Evolutionary conservation across 2,113 vertebrate species (phyloP), one percentile per base, ranked within the genome.

Genomic region (Pontoporia blainvillei): DNA sequence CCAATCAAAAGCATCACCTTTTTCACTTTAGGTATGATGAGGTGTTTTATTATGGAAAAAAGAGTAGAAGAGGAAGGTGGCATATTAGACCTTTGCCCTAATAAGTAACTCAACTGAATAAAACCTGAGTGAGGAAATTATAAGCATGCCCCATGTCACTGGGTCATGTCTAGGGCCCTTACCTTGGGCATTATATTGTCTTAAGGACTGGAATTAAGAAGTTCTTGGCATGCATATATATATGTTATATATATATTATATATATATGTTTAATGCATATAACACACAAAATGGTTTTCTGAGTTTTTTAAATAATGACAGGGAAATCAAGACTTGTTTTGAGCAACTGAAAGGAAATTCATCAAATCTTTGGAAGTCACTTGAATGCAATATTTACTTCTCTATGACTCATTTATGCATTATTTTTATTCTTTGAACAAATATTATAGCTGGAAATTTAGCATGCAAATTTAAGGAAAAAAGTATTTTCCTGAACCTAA

Each of bases 91-190:
- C 78, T 94, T 96, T 95, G 78, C 17, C 78, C 91, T 90, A 89
- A 94, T 95, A 90, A 57, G 88, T 92, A 76, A 95, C 41, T 84
- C 61, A 96, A 82, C 59, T 86, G 52, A 57, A 75, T 75, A 86
- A 91, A 31, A 29, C 12, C 10, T 41, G 49, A 78, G 27, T 27
- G 31, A 10, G 11, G 44, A 54, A 49, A 91, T n/a, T 34, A 34
- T 25, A 78, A 88, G 73, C 18, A 61, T 71, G 34, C 3, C 34
- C 39, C 25, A 2, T 41, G 41, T n/a, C 75, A 79, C 25, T 18
- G 27, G 44, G 29, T 20, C 54, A 57, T 57, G 54, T 57, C 18
- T 57, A 57, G 54, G 52, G 18, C 5, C 27, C 46, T 36, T 46
- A 34, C 21, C 29, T 62, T 17, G n/a, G 39, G 3, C 67, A 54